phyloP scores from a whole-genome alignment of 2,888 invertebrate species.

The Spodoptera exigua region DNA sequence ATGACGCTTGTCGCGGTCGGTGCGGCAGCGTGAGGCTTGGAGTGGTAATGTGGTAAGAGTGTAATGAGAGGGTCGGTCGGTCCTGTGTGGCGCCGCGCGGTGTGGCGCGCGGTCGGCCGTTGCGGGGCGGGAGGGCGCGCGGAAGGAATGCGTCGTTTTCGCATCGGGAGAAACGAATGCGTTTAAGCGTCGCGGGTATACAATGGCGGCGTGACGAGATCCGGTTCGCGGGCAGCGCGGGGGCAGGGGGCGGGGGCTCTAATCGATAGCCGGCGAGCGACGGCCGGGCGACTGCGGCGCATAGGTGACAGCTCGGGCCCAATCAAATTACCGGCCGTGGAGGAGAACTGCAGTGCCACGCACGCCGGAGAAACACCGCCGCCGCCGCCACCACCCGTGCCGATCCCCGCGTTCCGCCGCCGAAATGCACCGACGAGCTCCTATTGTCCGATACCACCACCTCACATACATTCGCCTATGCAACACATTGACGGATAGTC shows the following conservation, averaged over 20 bases:
- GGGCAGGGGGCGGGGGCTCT: constrained; percentile 83
- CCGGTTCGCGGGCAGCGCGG: constrained; percentile 88
- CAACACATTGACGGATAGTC: constrained; percentile 77
- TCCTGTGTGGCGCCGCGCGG: constrained; percentile 75
- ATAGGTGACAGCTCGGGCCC: constrained; percentile 89
- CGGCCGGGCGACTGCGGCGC: constrained; percentile 88
- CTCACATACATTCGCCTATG: constrained; percentile 67
- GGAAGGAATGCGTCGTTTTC: constrained; percentile 90
- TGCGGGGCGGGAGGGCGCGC: constrained; percentile 82
- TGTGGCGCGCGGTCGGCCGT: constrained; percentile 71
- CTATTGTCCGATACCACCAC: constrained; percentile 71
- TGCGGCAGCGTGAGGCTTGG: constrained; percentile 46
- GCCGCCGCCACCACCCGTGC: constrained; percentile 66
- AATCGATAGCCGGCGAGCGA: constrained; percentile 89
- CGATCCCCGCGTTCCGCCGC: constrained; percentile 65
- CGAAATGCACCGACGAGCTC: constrained; percentile 67
- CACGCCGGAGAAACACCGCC: constrained; percentile 75
- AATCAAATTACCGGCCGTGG: constrained; percentile 88
- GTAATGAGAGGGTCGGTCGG: constrained; percentile 83
- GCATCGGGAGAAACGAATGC: constrained; percentile 90
- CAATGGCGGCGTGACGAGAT: constrained; percentile 90
- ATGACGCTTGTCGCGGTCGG: constrained; percentile 58
- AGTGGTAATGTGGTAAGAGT: constrained; percentile 76
- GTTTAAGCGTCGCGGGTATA: constrained; percentile 89
- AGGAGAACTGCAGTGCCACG: constrained; percentile 84